These are phyloP conservation scores for Gallinago nigripennis DNA, from an alignment of 2,797 vertebrate genomes.

Conservation along the genomic window DNA sequence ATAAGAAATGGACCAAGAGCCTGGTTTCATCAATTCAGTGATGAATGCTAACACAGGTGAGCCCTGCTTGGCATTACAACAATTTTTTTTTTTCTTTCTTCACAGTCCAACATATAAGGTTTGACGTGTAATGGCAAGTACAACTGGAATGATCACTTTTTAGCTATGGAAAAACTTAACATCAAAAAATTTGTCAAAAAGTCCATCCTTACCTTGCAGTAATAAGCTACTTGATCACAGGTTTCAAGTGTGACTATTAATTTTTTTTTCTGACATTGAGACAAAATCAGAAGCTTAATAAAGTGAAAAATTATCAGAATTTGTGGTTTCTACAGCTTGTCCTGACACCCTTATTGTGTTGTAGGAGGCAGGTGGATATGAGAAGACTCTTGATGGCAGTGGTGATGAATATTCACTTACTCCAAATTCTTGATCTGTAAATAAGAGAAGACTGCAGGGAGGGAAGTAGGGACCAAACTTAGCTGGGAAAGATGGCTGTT, in stretches of 20 bases:
- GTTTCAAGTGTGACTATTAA: background rate
- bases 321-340: background rate
- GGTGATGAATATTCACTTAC: background rate
- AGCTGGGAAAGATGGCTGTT: background rate
- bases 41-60: background rate
- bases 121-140: background rate
- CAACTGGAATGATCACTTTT: background rate
- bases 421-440: background rate
- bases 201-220: background rate
- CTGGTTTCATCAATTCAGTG: background rate
- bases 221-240: accelerated
- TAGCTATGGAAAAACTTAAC: background rate
- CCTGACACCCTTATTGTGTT: background rate
- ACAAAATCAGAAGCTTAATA: background rate
- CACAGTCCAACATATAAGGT: background rate
- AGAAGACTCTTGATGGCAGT: background rate
- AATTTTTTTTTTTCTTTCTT: background rate
- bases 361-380: background rate
- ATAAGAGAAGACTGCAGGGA: background rate
- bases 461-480: background rate
- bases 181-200: background rate
- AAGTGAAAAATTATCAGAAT: background rate
- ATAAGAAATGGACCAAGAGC: background rate
- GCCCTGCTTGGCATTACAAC: background rate
- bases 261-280: background rate